Percentiles rank a stretch among this genome's conserved stretches.
Conservation (phyloP, 2,888 invertebrate genomes). For the Ecliptopera silaceata region DNA sequence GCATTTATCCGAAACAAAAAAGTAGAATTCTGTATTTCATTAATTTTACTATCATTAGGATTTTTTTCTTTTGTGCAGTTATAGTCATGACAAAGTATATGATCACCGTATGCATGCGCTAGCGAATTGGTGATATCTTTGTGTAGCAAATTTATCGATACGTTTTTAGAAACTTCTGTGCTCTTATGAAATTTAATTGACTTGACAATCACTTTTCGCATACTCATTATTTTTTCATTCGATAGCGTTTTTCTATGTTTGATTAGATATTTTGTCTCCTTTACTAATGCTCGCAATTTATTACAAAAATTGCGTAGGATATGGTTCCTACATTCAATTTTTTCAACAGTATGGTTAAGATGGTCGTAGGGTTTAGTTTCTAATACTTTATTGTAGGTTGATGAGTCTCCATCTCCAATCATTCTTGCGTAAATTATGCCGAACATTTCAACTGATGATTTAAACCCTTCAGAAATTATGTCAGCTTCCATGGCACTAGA, state of each 20-base stretch:
- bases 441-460: background rate
- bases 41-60: no score
- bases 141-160: background rate
- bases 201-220: background rate
- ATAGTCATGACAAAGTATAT: background rate
- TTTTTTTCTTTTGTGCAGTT: background rate
- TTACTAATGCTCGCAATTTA: background rate
- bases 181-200: background rate
- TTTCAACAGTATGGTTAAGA: background rate
- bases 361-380: background rate
- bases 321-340: background rate
- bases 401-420: background rate
- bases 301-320: background rate
- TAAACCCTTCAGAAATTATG: no score
- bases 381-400: background rate
- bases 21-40: no score
- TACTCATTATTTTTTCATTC: background rate
- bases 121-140: background rate
- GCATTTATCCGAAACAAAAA: no score
- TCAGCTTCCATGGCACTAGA: no score
- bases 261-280: no score
- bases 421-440: background rate
- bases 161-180: background rate
- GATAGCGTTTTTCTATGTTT: background rate
- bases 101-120: background rate